These are phyloP conservation scores for Nomada lathburiana DNA, from an alignment of 2,888 invertebrate species.

Conservation along the genomic window DNA sequence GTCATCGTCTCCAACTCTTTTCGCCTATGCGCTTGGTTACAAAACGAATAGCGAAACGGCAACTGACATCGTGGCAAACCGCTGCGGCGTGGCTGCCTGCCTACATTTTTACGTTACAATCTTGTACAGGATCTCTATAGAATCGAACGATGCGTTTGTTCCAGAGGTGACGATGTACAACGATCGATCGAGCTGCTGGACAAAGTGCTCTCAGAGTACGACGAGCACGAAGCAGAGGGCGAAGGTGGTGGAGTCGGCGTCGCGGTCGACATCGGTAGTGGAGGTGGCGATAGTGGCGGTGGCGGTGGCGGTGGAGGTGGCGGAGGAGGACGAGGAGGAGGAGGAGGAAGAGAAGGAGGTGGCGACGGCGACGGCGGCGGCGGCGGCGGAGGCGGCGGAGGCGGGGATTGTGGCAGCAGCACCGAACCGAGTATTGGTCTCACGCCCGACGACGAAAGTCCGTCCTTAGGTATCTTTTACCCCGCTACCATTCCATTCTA, in stretches of 20 bases:
- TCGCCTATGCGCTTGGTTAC: not conserved
- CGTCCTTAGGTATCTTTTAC: constrained; percentile 87
- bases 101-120: not conserved
- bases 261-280: constrained; percentile 72
- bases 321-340: constrained; percentile 88
- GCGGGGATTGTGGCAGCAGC: constrained; percentile 83
- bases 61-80: no score
- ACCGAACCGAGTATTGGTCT: constrained; percentile 85
- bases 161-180: constrained; percentile 94
- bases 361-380: constrained; percentile 80
- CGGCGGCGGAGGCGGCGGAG: constrained; percentile 84
- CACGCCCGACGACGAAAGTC: constrained; percentile 89
- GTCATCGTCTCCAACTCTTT: not conserved
- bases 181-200: constrained; percentile 94
- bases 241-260: constrained; percentile 86
- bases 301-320: constrained; percentile 82
- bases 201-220: constrained; percentile 95
- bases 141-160: constrained; percentile 84
- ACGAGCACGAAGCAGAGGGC: constrained; percentile 89
- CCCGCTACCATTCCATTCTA: constrained; percentile 1
- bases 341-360: constrained; percentile 86
- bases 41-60: not conserved
- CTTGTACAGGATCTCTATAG: constrained; percentile 76
- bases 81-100: no score
- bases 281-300: constrained; percentile 80